These are phyloP conservation scores for Drosophila albomicans DNA, from an alignment of 1,140 invertebrate genomes.

Conservation along the genomic window DNA sequence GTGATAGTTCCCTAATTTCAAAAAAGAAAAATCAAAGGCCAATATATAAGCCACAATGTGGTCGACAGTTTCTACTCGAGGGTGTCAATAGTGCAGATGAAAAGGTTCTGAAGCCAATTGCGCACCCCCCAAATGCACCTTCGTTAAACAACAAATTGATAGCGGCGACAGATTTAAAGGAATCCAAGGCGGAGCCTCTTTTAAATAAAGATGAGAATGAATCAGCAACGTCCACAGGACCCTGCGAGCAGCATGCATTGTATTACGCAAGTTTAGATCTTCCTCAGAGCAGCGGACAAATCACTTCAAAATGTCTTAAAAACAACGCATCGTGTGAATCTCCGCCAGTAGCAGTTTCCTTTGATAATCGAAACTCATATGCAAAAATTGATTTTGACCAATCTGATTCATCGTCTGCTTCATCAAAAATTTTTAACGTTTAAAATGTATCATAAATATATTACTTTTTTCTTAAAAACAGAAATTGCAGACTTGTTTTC, in stretches of 20 bases:
- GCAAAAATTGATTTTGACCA: constrained; percentile 91
- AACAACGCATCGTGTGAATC: constrained; percentile 62
- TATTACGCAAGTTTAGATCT: constrained; percentile 90
- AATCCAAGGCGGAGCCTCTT: constrained; percentile 23
- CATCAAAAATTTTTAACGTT: constrained; percentile 76
- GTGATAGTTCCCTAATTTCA: constrained; percentile 77
- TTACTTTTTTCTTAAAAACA: constrained; percentile 47
- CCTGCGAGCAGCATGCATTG: constrained; percentile 85
- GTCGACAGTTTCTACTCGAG: constrained; percentile 52
- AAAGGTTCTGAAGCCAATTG: constrained; percentile 29
- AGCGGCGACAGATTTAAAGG: constrained; percentile 10
- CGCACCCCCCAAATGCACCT: constrained; percentile 9
- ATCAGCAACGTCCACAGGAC: constrained; percentile 61
- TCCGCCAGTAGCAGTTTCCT: constrained; percentile 81
- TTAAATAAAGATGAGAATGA: constrained; percentile 42
- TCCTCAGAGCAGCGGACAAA: constrained; percentile 78
- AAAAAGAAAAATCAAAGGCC: constrained; percentile 71
- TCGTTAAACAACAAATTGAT: constrained; percentile 28
- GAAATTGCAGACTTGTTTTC: neutral
- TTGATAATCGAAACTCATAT: constrained; percentile 87
- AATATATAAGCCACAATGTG: constrained; percentile 74
- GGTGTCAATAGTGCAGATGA: constrained; percentile 36
- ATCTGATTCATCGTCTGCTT: constrained; percentile 85
- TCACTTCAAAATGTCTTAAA: constrained; percentile 73
- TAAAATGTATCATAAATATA: constrained; percentile 59